A percentile compares a stretch with the other conserved stretches of the same genome.
Evolutionary conservation across 1,140 invertebrate genomes (phyloP).

Genomic region (Hydropsyche tenuis): DNA sequence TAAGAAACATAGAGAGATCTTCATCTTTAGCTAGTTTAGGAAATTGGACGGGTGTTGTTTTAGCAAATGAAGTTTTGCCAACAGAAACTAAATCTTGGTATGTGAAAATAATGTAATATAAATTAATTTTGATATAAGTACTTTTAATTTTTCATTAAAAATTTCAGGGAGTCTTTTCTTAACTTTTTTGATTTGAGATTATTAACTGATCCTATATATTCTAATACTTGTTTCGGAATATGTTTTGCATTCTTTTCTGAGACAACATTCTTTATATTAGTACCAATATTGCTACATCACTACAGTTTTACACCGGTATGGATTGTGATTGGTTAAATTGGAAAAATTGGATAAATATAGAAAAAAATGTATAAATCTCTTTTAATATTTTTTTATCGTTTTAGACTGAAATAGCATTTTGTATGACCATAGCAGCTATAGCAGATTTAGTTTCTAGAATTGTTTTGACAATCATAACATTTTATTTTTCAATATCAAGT

Average conservation of each 20-base stretch:
- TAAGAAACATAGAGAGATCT: constrained; percentile 37
- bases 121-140: not conserved
- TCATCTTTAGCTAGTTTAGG: constrained; percentile 57
- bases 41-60: constrained; percentile 55
- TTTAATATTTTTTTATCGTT: constrained; percentile 23
- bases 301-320: constrained; percentile 44
- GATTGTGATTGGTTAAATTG: too few species aligned
- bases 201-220: constrained; percentile 43
- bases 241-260: constrained; percentile 45
- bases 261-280: constrained; percentile 43
- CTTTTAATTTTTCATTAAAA: not conserved
- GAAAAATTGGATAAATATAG: too few species aligned
- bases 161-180: constrained; percentile 43
- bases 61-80: constrained; percentile 53
- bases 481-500: constrained; percentile 41
- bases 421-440: constrained; percentile 42
- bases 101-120: not conserved
- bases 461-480: constrained; percentile 33
- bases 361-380: too few species aligned
- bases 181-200: constrained; percentile 43
- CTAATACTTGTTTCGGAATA: constrained; percentile 46
- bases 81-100: constrained; percentile 40
- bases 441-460: constrained; percentile 41
- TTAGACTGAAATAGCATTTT: constrained; percentile 42
- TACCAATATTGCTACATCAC: constrained; percentile 39